Conservation (phyloP, 2,888 invertebrate genomes). For the Melangyna quadrimaculata region DNA sequence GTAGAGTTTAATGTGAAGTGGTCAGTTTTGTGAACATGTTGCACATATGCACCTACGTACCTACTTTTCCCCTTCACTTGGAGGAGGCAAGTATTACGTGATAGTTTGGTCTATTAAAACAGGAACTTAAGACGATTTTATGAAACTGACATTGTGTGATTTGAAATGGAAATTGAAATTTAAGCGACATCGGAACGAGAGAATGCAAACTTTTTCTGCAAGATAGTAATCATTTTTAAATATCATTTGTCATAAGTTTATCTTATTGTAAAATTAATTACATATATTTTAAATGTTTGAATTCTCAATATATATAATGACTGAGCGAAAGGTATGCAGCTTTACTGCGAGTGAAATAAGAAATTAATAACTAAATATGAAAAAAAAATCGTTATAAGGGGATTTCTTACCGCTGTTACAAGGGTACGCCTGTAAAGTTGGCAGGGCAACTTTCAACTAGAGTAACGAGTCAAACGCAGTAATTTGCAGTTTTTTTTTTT, state of each 20-base stretch:
- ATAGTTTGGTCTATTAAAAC: slow-evolving; percentile 3
- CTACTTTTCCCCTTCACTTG: background rate
- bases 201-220: background rate
- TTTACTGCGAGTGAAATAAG: too few relatives aligned
- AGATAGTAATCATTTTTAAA: background rate
- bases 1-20: background rate
- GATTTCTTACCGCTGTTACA: too few relatives aligned
- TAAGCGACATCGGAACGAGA: background rate
- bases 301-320: too few relatives aligned
- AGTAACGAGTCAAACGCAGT: too few relatives aligned
- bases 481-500: too few relatives aligned
- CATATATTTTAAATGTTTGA: too few relatives aligned
- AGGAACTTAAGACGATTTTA: background rate
- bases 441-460: too few relatives aligned
- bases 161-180: too few relatives aligned
- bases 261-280: background rate
- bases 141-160: slow-evolving; percentile 9
- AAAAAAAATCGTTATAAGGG: too few relatives aligned
- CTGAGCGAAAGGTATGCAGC: too few relatives aligned
- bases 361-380: too few relatives aligned
- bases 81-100: background rate
- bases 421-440: too few relatives aligned
- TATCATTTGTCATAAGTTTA: background rate
- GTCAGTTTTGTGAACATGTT: slow-evolving; percentile 10
- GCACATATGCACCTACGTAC: slow-evolving; percentile 10